Conservation (phyloP, 2,797 vertebrate genomes). For the Trematomus bernacchii region DNA sequence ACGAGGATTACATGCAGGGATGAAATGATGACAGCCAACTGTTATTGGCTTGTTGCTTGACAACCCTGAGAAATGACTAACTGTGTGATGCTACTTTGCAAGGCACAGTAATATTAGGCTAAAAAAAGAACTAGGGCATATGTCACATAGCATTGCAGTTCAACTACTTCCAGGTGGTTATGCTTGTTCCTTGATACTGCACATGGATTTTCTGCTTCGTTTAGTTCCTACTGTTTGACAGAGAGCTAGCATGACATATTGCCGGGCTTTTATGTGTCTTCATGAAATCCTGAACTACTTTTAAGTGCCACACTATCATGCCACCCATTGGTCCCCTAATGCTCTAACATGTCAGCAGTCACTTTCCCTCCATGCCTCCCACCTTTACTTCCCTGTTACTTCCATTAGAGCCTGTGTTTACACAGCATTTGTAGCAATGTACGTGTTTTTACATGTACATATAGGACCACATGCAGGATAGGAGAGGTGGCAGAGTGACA, state of each 20-base stretch:
- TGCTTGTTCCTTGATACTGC: too few species aligned
- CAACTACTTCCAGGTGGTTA: not conserved
- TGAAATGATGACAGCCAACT: not conserved
- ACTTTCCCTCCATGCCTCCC: slow-evolving; percentile 1
- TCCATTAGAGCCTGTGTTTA: slow-evolving; percentile 16
- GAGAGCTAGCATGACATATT: slow-evolving; percentile 25
- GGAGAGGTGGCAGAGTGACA: too few species aligned
- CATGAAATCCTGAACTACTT: slow-evolving; percentile 36
- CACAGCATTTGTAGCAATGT: not conserved
- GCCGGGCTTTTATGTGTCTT: slow-evolving; percentile 31
- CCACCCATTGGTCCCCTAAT: slow-evolving; percentile 13
- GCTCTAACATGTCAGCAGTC: slow-evolving; percentile 27
- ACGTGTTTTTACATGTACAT: too few species aligned
- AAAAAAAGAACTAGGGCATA: not conserved
- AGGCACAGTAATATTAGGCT: not conserved
- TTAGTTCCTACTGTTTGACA: slow-evolving; percentile 11
- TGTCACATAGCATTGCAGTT: not conserved
- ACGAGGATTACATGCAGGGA: not conserved
- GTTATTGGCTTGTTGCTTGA: not conserved
- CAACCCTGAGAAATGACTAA: not conserved
- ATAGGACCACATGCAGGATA: too few species aligned
- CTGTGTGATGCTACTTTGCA: not conserved
- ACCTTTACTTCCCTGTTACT: slow-evolving; percentile 12
- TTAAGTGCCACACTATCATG: slow-evolving; percentile 39
- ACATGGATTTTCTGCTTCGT: not conserved